Base-by-base conservation (phyloP, 2,113 vertebrate genomes). In the Orycteropus afer region DNA sequence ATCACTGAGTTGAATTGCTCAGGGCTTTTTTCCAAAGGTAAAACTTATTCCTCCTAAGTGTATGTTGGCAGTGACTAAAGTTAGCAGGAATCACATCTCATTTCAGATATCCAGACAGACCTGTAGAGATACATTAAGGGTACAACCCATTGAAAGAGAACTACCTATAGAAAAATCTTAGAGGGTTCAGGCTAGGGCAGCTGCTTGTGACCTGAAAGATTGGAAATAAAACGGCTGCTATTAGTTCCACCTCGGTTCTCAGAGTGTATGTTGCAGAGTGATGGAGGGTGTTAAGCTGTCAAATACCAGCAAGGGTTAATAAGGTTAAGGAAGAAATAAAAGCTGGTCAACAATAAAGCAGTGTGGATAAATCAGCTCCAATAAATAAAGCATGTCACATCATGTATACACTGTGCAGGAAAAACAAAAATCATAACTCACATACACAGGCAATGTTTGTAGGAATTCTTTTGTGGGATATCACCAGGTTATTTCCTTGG, bases 221-320 rank as follows among this genome's bases (percentile, higher is more conserved):
- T 98, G 98, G 97, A 98, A 98, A 98, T 98, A 98, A 99, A 98
- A 98, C 98, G 98, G 92, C 98, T 97, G 97, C 98, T 98, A 98
- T 98, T 99, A 99, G 98, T 98, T 98, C 98, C 98, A 97, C 96
- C 93, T 98, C 98, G 95, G 98, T 98, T 99, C 98, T 98, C 98
- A 96, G 98, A 98, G 97, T 34, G 95, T 98, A 98, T 97, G 97
- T 97, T 98, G 96, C 91, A 97, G 98, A 98, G 98, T 98, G 98
- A 99, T 98, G 98, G 98, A 98, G 98, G 98, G 98, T 98, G 98
- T 98, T 98, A 98, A 98, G 97, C 98, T 99, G 99, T 98, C 98
- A 99, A 98, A 97, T 98, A 97, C 98, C 97, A 98, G 98, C 98
- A 98, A 98, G 98, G 99, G 98, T 98, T 99, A 99, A 99, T 98